Percentiles rank a stretch among this genome's conserved stretches.
Evolutionary conservation across 1,140 invertebrate species (phyloP).

Genomic region (Kradibia gibbosae): DNA sequence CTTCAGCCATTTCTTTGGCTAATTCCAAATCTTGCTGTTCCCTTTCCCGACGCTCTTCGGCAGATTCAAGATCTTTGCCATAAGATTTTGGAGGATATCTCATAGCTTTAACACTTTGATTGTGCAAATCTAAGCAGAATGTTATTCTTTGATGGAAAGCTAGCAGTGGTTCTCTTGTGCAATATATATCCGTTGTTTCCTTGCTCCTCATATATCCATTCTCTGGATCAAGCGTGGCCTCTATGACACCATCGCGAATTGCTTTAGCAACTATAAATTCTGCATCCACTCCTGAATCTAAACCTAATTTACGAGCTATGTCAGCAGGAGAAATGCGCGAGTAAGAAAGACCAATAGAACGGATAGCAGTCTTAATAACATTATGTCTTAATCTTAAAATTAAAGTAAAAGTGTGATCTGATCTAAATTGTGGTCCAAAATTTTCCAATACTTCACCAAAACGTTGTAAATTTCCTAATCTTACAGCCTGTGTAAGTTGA

Average conservation of each 20-base stretch:
- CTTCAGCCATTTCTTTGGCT: slow-evolving; percentile 99
- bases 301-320: slow-evolving; percentile 92
- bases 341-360: slow-evolving; percentile 97
- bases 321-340: slow-evolving; percentile 96
- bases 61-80: slow-evolving; percentile 97
- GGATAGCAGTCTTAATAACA: slow-evolving; percentile 98
- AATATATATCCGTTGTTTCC: slow-evolving; percentile 97
- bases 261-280: slow-evolving; percentile 99
- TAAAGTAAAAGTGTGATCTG: slow-evolving; percentile 95
- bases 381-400: slow-evolving; percentile 97
- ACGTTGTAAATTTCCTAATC: slow-evolving; percentile 92
- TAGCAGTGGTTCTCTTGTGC: slow-evolving; percentile 95
- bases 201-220: slow-evolving; percentile 97
- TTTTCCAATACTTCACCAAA: slow-evolving; percentile 96
- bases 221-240: slow-evolving; percentile 96
- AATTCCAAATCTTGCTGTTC: slow-evolving; percentile 98
- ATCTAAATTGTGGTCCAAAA: slow-evolving; percentile 87
- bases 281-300: slow-evolving; percentile 97
- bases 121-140: slow-evolving; percentile 98
- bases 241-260: slow-evolving; percentile 99
- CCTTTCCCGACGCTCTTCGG: slow-evolving; percentile 94
- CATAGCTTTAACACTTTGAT: slow-evolving; percentile 99
- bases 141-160: slow-evolving; percentile 98
- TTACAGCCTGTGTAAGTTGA: slow-evolving; percentile 96
- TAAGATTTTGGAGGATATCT: slow-evolving; percentile 99